Evolutionary conservation across 2,113 vertebrate species (phyloP).

Genomic region (Ranitomeya variabilis): DNA sequence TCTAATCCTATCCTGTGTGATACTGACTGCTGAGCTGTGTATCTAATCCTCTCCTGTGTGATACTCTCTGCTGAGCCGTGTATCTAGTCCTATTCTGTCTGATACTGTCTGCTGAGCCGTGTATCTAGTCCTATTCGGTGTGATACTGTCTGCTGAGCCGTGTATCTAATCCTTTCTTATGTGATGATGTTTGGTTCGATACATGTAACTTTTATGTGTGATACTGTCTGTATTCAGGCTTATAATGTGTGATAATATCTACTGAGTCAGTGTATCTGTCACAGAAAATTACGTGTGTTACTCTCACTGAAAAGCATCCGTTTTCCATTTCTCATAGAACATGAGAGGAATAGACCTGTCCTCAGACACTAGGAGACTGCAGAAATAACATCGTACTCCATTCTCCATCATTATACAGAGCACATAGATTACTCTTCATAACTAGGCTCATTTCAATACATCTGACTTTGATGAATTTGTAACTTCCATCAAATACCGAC

Average conservation of each 20-base stretch:
- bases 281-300: not conserved
- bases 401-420: not conserved
- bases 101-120: no score
- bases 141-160: no score
- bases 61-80: no score
- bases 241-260: not conserved
- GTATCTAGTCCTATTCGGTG: no score
- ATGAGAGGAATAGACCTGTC: not conserved
- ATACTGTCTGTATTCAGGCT: no score
- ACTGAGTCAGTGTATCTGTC: not conserved
- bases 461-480: slow-evolving; percentile 1
- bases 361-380: not conserved
- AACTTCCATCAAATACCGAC: not conserved
- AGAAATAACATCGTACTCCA: not conserved
- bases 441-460: not conserved
- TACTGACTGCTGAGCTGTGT: no score
- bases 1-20: no score
- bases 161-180: no score
- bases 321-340: not conserved
- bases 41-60: no score
- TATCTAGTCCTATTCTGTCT: no score
- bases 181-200: no score
- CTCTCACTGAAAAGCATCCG: not conserved
- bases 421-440: not conserved
- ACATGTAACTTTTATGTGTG: no score